Conservation (phyloP, 1,140 invertebrate genomes). For the Neocloeon triangulifer region DNA sequence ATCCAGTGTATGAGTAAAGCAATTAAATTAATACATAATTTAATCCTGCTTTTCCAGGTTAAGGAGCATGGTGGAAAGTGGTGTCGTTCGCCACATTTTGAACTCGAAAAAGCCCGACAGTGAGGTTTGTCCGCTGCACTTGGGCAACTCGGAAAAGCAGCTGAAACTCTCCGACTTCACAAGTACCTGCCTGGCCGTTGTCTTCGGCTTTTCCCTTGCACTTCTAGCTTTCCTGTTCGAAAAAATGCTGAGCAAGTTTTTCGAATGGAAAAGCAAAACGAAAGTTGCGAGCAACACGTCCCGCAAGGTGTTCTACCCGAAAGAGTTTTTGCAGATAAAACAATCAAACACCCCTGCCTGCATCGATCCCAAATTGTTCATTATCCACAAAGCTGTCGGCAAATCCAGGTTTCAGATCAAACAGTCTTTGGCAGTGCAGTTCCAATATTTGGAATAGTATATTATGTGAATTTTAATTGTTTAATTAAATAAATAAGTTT, state of each 20-base stretch:
- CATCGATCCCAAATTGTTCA: no score
- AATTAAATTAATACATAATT: constrained; percentile 2
- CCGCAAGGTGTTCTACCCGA: no score
- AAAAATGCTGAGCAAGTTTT: background rate
- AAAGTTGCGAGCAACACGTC: no score
- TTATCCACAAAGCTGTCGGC: no score
- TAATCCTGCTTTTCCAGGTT: constrained; percentile 18
- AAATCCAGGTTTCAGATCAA: no score
- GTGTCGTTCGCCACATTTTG: constrained; percentile 40
- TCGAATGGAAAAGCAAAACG: background rate
- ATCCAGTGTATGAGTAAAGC: constrained; percentile 34
- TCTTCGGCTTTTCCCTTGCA: background rate
- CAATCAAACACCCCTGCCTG: no score
- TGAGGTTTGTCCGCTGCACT: constrained; percentile 50
- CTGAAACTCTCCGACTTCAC: constrained; percentile 38
- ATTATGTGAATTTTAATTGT: no score
- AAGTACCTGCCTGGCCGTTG: constrained; percentile 43
- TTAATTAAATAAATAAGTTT: no score
- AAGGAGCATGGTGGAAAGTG: constrained; percentile 34
- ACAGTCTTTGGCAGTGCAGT: no score
- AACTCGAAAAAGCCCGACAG: constrained; percentile 34
- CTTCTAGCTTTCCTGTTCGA: background rate
- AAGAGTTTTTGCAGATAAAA: no score
- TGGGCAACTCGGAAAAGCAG: constrained; percentile 53
- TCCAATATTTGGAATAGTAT: no score